phyloP scores from a whole-genome alignment of 2,797 vertebrate genomes.

The Calcarius lapponicus region DNA sequence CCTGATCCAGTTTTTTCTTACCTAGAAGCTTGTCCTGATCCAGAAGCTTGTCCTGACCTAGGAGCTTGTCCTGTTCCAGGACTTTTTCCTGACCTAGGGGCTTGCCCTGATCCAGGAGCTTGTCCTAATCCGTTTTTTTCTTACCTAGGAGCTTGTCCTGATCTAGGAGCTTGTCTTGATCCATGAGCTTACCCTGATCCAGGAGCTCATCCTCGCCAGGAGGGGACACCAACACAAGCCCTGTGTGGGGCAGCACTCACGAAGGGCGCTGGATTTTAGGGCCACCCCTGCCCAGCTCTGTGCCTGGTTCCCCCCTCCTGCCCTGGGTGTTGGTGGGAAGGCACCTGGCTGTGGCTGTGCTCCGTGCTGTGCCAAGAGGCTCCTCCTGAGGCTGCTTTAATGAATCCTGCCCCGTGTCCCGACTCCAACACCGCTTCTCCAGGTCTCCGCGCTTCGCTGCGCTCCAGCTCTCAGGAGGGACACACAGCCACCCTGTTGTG shows the following conservation, averaged over 20 bases:
- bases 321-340: background rate
- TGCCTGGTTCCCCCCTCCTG: background rate
- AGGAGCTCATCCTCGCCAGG: background rate
- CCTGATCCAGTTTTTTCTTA: background rate
- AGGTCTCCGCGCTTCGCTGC: background rate
- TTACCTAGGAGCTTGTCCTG: background rate
- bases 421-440: background rate
- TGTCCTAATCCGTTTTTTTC: too few species aligned
- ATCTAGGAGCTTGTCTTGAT: rapidly evolving
- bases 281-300: background rate
- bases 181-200: background rate
- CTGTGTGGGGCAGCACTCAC: rapidly evolving
- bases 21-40: background rate
- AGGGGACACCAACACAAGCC: background rate
- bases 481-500: background rate
- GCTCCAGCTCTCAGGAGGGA: background rate
- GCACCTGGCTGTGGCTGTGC: background rate
- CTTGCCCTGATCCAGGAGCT: too few species aligned
- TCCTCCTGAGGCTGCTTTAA: conserved; percentile 59
- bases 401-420: conserved; percentile 50
- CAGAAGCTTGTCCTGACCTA: background rate
- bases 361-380: background rate
- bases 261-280: background rate
- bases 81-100: too few species aligned
- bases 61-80: too few species aligned